Percentiles rank a stretch among this genome's conserved stretches.
These are phyloP conservation scores for Colletes collaris DNA, from an alignment of 2,888 invertebrate genomes.

Conservation along the genomic window DNA sequence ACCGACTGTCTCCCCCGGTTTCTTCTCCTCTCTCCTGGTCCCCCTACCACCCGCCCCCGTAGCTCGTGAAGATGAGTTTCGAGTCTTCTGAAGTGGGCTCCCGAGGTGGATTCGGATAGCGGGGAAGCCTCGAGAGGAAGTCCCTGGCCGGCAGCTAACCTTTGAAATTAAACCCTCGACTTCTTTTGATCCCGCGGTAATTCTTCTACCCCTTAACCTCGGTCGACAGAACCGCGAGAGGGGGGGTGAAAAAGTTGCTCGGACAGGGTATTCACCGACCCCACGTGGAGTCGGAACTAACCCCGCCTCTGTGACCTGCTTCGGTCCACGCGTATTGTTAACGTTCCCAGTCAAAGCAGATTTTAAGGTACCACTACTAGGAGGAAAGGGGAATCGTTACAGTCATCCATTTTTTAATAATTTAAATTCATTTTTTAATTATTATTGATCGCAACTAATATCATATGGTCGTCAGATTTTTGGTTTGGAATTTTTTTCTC, in stretches of 20 bases:
- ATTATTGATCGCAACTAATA: no score
- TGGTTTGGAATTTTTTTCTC: no score
- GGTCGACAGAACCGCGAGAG: slow-evolving; percentile 1
- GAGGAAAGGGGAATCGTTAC: no score
- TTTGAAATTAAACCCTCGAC: slow-evolving; percentile 54
- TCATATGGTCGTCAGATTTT: no score
- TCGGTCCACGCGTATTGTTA: neutral
- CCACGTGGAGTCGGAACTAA: slow-evolving; percentile 22
- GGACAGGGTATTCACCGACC: slow-evolving; percentile 19
- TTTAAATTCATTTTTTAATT: no score
- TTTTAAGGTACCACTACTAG: no score
- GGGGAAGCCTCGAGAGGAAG: slow-evolving; percentile 35
- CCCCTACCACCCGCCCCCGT: neutral
- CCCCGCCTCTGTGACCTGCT: slow-evolving; percentile 1
- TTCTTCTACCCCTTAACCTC: slow-evolving; percentile 38
- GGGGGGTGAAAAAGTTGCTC: slow-evolving; percentile 1
- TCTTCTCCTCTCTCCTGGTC: neutral
- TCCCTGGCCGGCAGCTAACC: slow-evolving; percentile 36
- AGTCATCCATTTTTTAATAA: no score
- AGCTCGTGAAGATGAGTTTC: slow-evolving; percentile 36
- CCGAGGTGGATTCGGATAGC: slow-evolving; percentile 29
- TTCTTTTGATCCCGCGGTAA: slow-evolving; percentile 44
- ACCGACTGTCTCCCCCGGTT: slow-evolving; percentile 20
- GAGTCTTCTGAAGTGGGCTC: slow-evolving; percentile 32
- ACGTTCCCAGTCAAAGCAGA: neutral